Evolutionary conservation across 2,113 vertebrate species (phyloP), one percentile per base, ranked within the genome.

Genomic region (Solea senegalensis): DNA sequence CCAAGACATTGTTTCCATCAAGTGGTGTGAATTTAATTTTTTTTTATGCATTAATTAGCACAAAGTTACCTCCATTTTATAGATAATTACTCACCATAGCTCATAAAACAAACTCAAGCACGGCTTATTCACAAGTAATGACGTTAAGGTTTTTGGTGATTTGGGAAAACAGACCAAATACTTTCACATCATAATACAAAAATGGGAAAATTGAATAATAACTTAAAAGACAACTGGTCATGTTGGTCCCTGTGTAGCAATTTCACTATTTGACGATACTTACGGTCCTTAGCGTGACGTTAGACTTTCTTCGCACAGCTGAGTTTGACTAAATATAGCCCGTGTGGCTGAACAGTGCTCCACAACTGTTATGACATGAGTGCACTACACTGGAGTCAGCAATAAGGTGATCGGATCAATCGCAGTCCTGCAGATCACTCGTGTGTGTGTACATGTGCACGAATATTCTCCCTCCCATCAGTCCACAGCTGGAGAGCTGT

Each of bases 401-500:
- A 81, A 74, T 60, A 74, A 57, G 54, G 56, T 49, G 59, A 72
- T 63, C 2, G 2, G 77, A 87, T 90, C 87, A 70, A 89, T 88
- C 78, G 14, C 27, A 49, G 45, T 26, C 34, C 60, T 41, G 28
- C 46, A 68, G 57, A 79, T 63, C 5, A 13, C 39, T 39, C 59
- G 56, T 69, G 62, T 73, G 21, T 26, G 40, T 70, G 62, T 41
- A 44, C 43, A 26, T 64, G 72, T 46, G 65, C 39, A 28, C 43
- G 27, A 74, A 69, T 67, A 57, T 74, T 61, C 64, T 83, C 71
- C 65, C 57, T 57, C n/a, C 72, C 53, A 77, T 85, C 78, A 77
- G 80, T 84, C 74, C 56, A 57, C 84, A 83, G 78, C 76, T 77
- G 85, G 83, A 57, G 44, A 58, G 76, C 67, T 71, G 80, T 80